Evolutionary conservation across 2,113 vertebrate genomes (phyloP).

Genomic region (Condylura cristata): DNA sequence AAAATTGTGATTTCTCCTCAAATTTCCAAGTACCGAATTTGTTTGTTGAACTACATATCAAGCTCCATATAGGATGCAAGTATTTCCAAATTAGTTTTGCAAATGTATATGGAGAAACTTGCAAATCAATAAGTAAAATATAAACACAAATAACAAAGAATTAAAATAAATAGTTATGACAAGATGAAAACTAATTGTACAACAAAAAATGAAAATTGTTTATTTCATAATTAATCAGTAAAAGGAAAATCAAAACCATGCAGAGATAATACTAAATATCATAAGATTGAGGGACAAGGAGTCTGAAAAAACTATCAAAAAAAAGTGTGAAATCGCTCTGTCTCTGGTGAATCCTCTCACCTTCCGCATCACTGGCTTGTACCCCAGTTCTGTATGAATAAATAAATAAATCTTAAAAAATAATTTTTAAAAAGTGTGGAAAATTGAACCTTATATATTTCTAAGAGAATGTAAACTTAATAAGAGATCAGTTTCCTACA

Average conservation of each 20-base stretch:
- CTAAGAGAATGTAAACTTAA: neutral
- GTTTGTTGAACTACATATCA: neutral
- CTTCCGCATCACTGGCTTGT: no score
- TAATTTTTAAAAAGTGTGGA: neutral
- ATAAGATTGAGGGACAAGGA: neutral
- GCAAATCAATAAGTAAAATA: neutral
- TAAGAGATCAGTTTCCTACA: neutral
- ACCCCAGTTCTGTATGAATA: no score
- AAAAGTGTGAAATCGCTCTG: no score
- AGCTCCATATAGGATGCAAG: neutral
- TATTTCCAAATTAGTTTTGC: slow-evolving; percentile 28
- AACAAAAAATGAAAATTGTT: neutral
- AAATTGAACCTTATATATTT: neutral
- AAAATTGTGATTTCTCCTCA: slow-evolving; percentile 11
- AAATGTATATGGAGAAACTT: neutral
- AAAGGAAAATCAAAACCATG: slow-evolving; percentile 34
- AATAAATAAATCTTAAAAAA: no score
- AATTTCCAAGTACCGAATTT: slow-evolving; percentile 1
- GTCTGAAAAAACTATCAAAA: neutral
- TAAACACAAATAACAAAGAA: neutral
- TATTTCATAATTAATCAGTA: neutral
- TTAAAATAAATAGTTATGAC: neutral
- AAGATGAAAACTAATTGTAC: no score
- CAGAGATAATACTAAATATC: neutral
- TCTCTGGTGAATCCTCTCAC: no score